Evolutionary conservation across 2,888 invertebrate species (phyloP).

Genomic region (Cheilosia vulpina): DNA sequence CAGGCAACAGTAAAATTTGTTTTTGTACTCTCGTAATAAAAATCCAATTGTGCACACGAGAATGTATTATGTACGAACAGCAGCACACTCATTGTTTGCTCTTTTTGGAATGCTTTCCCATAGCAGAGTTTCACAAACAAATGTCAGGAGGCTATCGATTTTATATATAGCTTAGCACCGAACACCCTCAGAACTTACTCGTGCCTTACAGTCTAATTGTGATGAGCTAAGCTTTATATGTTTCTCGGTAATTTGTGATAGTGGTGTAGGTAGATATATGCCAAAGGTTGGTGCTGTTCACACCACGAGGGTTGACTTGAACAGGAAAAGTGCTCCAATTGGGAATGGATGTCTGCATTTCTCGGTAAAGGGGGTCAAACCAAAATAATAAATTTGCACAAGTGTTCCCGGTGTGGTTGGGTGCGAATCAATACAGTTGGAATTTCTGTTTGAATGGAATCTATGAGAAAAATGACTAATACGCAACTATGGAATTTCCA

Average conservation of each 20-base stretch:
- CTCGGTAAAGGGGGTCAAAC: not conserved
- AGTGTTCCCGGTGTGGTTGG: not conserved
- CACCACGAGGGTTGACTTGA: not conserved
- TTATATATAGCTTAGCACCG: slow-evolving; percentile 8
- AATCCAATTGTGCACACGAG: slow-evolving; percentile 6
- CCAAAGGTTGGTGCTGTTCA: slow-evolving; percentile 9
- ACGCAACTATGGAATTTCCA: not conserved
- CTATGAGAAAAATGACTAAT: slow-evolving; percentile 5
- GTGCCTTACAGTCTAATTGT: slow-evolving; percentile 5
- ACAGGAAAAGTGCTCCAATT: not conserved
- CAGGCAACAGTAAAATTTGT: slow-evolving; percentile 18
- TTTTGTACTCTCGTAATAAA: not conserved
- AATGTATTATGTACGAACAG: not conserved
- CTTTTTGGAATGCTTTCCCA: slow-evolving; percentile 21
- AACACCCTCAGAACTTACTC: slow-evolving; percentile 1
- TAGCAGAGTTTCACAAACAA: slow-evolving; percentile 32
- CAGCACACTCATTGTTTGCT: slow-evolving; percentile 1
- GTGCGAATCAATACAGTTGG: not conserved
- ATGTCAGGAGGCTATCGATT: slow-evolving; percentile 56
- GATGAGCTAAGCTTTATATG: slow-evolving; percentile 30
- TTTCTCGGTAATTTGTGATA: slow-evolving; percentile 10
- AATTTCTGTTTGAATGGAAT: not conserved
- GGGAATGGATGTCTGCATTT: not conserved
- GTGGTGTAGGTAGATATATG: not conserved
- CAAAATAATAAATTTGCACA: slow-evolving; percentile 13